Evolutionary conservation across 2,888 invertebrate species (phyloP), one percentile per base, ranked within the genome.

Genomic region (Achlya flavicornis): DNA sequence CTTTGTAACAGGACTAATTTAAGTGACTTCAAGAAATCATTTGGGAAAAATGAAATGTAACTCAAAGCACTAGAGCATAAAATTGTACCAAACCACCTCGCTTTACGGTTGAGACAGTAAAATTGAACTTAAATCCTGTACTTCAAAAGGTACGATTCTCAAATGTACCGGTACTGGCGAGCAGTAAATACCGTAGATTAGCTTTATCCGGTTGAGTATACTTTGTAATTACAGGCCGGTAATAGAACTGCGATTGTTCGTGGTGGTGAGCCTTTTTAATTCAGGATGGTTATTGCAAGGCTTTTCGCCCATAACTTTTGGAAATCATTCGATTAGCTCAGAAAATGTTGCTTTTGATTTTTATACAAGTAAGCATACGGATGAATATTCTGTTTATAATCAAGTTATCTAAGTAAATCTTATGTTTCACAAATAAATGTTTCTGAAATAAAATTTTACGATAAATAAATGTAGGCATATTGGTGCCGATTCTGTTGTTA

Each of bases 101-200:
- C 5, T 16, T 48, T n/a, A 46, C 16, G 48, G 16, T n/a, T 16
- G 2, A 16, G 2, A 48, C 48, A 48, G 10, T 48, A 48, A 53
- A 53, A 53, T 53, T 53, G 19, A 53, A 53, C 53, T 48, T 48
- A 19, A 53, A 53, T 4, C 19, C 19, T 3, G 16, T 10, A 19
- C 16, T 19, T 53, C 7, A 53, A 16, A 16, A 1, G 19, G 53
- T 53, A 53, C 19, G 16, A 53, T 46, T 19, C 19, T n/a, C 26
- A 26, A 26, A 4, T 16, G 10, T 53, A 53, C 53, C 53, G 19
- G 5, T 53, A 10, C 10, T 5, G 19, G 16, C 19, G 19, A 53
- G 7, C 53, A 53, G 53, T 53, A 53, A 53, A 53, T 53, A 53
- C 53, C 19, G 53, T 53, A 53, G n/a, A 19, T 53, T 53, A 53